Evolutionary conservation across 2,888 invertebrate genomes (phyloP), one percentile per base, ranked within the genome.

Genomic region (Spilarctia lutea): DNA sequence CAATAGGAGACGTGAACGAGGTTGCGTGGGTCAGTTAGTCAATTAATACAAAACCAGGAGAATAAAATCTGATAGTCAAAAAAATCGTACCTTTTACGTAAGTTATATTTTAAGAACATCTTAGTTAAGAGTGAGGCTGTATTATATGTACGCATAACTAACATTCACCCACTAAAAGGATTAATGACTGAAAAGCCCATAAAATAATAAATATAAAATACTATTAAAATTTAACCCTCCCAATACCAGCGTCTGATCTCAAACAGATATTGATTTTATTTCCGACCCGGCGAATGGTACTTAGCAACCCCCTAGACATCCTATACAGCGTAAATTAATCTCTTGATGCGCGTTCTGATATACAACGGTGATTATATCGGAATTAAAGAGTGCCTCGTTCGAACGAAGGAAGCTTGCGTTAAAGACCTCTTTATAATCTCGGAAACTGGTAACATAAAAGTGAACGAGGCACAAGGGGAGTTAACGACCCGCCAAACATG

Each of bases 241-340:
- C 52, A 48, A 24, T 35, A 20, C 20, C 45, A 45, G 13, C 42
- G 24, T 45, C 42, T 35, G 18, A 16, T 63, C 68, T 60, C 45
- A 11, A n/a, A 30, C n/a, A 73, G 33, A 73, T 63, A 71, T 85
- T 83, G 85, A 88, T 86, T 85, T 80, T 79, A 74, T 81, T 85
- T 81, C 82, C 81, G 85, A 67, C 42, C 24, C 30, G 4, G 81
- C 83, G 81, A 81, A 66, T 71, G 60, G 75, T 74, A 73, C 70
- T 68, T 65, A 74, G 71, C 74, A 75, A 74, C 80, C 75, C 69
- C 76, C 80, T 82, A 84, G 82, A 82, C 81, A 82, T 83, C 79
- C 84, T 84, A 83, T 75, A 79, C 80, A 74, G 77, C 48, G 63
- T 63, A 68, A 72, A 75, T 75, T 72, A 74, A 78, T 78, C 73